Percentiles rank a stretch among this genome's conserved stretches.
Conservation (phyloP, 1,140 invertebrate species). For the Rhopalosiphum maidis region DNA sequence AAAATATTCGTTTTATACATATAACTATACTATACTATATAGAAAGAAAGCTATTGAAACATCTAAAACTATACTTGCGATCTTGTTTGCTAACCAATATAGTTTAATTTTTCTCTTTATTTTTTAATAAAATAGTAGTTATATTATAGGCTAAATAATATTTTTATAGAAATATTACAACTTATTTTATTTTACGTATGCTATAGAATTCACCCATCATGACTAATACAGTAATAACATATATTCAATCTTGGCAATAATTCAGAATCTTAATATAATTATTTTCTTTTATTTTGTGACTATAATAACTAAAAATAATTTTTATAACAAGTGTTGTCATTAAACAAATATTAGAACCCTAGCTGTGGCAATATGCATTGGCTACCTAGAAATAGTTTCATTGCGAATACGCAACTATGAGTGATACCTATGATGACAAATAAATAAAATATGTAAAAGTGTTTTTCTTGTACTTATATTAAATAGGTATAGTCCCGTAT, state of each 20-base stretch:
- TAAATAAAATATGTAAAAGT: too few species aligned
- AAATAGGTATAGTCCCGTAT: too few species aligned
- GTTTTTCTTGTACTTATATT: too few species aligned
- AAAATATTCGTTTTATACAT: too few species aligned
- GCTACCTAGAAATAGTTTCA: not conserved
- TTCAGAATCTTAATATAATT: not conserved
- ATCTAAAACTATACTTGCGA: not conserved
- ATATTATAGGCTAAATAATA: not conserved
- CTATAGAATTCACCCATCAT: not conserved
- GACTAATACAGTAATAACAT: too few species aligned
- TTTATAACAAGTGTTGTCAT: too few species aligned
- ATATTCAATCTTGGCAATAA: not conserved
- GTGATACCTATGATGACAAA: too few species aligned
- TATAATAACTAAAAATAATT: too few species aligned
- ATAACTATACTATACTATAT: too few species aligned
- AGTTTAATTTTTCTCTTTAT: too few species aligned
- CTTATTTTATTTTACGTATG: not conserved
- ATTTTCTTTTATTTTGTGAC: not conserved
- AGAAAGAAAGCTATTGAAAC: not conserved
- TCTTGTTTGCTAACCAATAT: not conserved
- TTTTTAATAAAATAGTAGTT: too few species aligned
- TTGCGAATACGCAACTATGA: too few species aligned
- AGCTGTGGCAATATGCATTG: not conserved
- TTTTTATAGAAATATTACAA: not conserved
- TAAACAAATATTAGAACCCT: not conserved